Conservation (phyloP, 2,888 invertebrate genomes). For the Phaedon cochleariae region DNA sequence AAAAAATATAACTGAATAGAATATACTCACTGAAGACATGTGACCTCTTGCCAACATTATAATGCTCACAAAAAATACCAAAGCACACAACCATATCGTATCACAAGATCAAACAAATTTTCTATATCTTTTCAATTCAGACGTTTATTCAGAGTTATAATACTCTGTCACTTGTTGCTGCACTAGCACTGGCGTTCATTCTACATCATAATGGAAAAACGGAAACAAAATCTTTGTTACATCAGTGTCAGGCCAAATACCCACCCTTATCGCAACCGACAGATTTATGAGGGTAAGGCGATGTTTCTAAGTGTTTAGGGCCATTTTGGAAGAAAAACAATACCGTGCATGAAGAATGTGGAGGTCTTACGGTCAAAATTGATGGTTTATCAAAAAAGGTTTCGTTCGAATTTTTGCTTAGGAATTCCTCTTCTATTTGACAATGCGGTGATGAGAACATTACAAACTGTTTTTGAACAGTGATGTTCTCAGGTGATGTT, state of each 20-base stretch:
- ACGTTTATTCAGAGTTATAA: no score
- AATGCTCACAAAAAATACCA: slow-evolving; percentile 41
- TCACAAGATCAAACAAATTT: not conserved
- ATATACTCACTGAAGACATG: slow-evolving; percentile 36
- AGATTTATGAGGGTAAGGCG: not conserved
- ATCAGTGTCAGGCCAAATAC: no score
- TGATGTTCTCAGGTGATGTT: no score
- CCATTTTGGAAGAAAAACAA: not conserved
- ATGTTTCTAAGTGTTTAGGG: not conserved
- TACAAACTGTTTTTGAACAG: no score
- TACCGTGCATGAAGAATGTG: not conserved
- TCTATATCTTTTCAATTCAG: no score
- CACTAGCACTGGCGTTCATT: no score
- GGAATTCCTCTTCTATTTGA: no score
- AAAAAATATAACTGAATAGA: not conserved
- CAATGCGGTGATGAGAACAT: no score
- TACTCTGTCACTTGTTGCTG: no score
- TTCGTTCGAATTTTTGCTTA: no score
- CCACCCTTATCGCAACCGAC: not conserved
- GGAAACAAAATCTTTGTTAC: no score
- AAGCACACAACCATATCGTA: slow-evolving; percentile 35
- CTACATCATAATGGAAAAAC: no score
- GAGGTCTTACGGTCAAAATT: not conserved
- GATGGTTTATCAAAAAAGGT: not conserved
- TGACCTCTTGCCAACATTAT: slow-evolving; percentile 31